phyloP scores from a whole-genome alignment of 2,113 vertebrate species.

The Psittacula cyanocephala region DNA sequence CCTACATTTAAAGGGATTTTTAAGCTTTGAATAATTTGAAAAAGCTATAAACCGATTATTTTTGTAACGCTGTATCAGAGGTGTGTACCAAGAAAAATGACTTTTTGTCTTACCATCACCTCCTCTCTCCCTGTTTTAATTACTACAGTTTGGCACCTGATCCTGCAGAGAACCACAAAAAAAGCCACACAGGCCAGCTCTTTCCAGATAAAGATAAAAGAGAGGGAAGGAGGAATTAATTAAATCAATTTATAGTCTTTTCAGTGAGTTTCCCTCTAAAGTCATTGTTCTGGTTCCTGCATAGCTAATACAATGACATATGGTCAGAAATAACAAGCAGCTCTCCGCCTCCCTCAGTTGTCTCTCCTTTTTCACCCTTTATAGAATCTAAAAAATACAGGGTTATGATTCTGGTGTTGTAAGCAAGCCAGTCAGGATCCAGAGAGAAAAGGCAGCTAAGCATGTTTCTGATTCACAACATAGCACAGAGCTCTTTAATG shows the following conservation, averaged over 20 bases:
- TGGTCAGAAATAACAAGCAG: constrained; percentile 47
- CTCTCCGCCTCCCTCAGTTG: not conserved
- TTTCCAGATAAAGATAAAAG: constrained; percentile 43
- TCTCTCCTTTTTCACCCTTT: not conserved
- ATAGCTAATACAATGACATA: constrained; percentile 15
- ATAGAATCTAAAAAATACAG: not conserved
- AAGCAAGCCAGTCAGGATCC: not conserved
- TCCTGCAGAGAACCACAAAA: constrained; percentile 43
- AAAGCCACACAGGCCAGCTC: not conserved
- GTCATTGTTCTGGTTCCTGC: constrained; percentile 29
- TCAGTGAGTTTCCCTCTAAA: constrained; percentile 13
- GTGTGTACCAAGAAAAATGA: not conserved
- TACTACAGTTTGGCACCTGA: constrained; percentile 27
- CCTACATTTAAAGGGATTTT: not conserved
- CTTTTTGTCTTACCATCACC: constrained; percentile 32
- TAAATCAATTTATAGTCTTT: constrained; percentile 55
- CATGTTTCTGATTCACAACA: not conserved
- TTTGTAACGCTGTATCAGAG: not conserved
- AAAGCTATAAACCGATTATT: not conserved
- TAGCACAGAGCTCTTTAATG: not conserved
- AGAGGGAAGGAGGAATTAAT: constrained; percentile 58
- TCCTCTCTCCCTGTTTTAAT: constrained; percentile 55
- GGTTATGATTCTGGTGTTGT: not conserved
- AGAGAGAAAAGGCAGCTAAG: not conserved
- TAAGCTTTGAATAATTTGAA: not conserved